A percentile compares a stretch with the other conserved stretches of the same genome.
Conservation (phyloP, 2,888 invertebrate genomes). For the Mechanitis messenoides region DNA sequence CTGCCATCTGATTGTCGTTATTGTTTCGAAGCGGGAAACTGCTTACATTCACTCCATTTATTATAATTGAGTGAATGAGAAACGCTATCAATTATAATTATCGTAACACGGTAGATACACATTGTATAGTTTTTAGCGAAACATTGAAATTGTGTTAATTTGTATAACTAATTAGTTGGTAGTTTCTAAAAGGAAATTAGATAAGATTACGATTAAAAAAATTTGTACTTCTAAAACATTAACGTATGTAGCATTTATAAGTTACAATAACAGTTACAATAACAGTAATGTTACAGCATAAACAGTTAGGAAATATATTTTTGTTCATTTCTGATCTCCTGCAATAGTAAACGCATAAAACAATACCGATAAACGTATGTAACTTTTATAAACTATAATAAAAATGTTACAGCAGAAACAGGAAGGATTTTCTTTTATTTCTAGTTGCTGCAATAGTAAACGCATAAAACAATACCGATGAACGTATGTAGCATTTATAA, state of each 20-base stretch:
- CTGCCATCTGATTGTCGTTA: constrained; percentile 64
- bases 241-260: too few relatives aligned
- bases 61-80: constrained; percentile 71
- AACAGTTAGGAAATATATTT: not conserved
- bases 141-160: constrained; percentile 32
- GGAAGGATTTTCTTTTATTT: too few relatives aligned
- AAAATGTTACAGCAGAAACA: too few relatives aligned
- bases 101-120: constrained; percentile 37
- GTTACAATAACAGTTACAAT: too few relatives aligned
- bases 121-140: constrained; percentile 31
- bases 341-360: too few relatives aligned
- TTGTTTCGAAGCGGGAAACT: constrained; percentile 71
- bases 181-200: constrained; percentile 18
- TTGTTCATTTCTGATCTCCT: too few relatives aligned
- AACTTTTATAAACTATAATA: too few relatives aligned
- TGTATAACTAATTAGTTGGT: constrained; percentile 22
- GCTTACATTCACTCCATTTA: constrained; percentile 69
- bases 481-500: too few relatives aligned
- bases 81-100: constrained; percentile 69
- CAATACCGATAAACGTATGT: too few relatives aligned
- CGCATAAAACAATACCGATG: too few relatives aligned
- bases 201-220: constrained; percentile 7
- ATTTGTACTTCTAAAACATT: not conserved
- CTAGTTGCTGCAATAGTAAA: too few relatives aligned
- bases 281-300: not conserved